phyloP scores from a whole-genome alignment of 30 jellyfish, hydroid and myxozoan species.

The Aurelia sp. region DNA sequence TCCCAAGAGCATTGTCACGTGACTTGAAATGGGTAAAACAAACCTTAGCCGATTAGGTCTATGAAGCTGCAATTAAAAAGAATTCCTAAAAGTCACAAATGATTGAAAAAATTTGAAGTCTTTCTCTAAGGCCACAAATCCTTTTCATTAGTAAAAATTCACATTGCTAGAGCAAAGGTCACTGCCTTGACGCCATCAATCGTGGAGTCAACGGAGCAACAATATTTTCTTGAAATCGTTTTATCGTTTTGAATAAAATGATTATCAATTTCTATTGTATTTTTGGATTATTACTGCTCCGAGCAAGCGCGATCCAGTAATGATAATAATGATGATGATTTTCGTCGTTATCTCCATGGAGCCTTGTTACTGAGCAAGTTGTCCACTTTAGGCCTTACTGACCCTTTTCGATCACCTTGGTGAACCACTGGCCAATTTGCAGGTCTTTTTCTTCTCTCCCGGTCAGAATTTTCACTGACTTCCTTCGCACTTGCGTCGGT shows the following conservation, averaged over 20 bases:
- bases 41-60: too few relatives aligned
- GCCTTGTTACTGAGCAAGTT: slow-evolving; percentile 7
- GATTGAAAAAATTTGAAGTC: too few relatives aligned
- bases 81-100: too few relatives aligned
- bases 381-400: slow-evolving; percentile 57
- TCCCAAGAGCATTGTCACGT: too few relatives aligned
- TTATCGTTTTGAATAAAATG: neutral
- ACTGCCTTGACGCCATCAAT: neutral
- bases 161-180: too few relatives aligned
- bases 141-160: too few relatives aligned
- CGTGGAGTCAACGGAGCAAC: neutral
- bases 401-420: slow-evolving; percentile 31
- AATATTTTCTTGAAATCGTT: neutral
- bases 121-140: too few relatives aligned
- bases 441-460: slow-evolving; percentile 59
- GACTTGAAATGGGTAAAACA: too few relatives aligned
- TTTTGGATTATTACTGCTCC: neutral
- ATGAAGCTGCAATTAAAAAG: too few relatives aligned
- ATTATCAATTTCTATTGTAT: neutral
- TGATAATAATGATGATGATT: too few relatives aligned
- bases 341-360: slow-evolving; percentile 35
- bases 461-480: slow-evolving; percentile 52
- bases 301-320: neutral
- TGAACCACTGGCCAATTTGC: slow-evolving; percentile 62
- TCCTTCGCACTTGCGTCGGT: slow-evolving; percentile 7